These are phyloP conservation scores for Platycheirus rosarum DNA, from an alignment of 2,888 invertebrate genomes.

Conservation along the genomic window DNA sequence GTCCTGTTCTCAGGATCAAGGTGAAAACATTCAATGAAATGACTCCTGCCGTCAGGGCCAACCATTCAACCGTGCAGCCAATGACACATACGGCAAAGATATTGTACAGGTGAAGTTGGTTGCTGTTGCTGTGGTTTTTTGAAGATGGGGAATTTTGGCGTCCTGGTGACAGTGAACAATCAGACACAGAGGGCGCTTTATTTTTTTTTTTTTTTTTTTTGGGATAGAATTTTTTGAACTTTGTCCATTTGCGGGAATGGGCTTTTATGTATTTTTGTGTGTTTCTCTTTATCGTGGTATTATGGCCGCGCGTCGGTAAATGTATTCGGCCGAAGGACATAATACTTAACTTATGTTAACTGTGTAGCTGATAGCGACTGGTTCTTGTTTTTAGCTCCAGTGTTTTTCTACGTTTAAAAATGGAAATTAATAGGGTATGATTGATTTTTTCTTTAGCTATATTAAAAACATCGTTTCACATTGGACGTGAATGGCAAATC, in stretches of 20 bases:
- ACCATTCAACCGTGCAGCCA: slow-evolving; percentile 1
- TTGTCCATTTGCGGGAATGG: slow-evolving; percentile 31
- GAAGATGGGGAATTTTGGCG: neutral
- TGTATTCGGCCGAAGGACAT: slow-evolving; percentile 43
- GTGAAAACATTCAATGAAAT: slow-evolving; percentile 57
- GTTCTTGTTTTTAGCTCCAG: neutral
- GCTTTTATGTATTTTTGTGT: neutral
- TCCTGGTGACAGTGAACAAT: neutral
- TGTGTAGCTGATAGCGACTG: slow-evolving; percentile 57
- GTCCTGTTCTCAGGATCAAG: slow-evolving; percentile 60
- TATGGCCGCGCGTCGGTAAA: slow-evolving; percentile 54
- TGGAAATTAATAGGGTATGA: slow-evolving; percentile 3
- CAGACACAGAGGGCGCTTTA: slow-evolving; percentile 22
- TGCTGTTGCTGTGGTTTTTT: neutral
- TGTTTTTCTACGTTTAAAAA: neutral
- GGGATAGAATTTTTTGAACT: slow-evolving; percentile 39
- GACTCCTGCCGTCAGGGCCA: slow-evolving; percentile 54
- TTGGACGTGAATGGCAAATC: too few relatives aligned
- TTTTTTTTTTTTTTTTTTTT: slow-evolving; percentile 19
- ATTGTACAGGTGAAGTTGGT: slow-evolving; percentile 14
- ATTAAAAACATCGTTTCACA: too few relatives aligned
- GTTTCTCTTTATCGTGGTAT: slow-evolving; percentile 8
- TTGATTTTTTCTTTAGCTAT: too few relatives aligned
- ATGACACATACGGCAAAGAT: slow-evolving; percentile 54
- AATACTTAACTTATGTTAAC: slow-evolving; percentile 47